A percentile compares a stretch with the other conserved stretches of the same genome.
Evolutionary conservation across 2,888 invertebrate genomes (phyloP).

Genomic region (Sericinus montela): DNA sequence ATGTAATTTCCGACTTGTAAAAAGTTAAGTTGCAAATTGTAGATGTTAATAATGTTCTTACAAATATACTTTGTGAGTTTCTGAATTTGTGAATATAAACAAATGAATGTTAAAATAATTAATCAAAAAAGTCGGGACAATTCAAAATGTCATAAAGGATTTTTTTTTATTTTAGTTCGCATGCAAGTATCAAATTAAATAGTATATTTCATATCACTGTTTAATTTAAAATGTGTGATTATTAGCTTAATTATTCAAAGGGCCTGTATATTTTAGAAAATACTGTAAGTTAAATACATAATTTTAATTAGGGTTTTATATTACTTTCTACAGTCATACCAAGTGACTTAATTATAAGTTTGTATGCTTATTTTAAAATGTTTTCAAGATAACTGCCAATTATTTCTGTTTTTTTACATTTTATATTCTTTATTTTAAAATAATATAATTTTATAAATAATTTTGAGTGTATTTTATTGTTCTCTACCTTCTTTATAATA

Average conservation of each 20-base stretch:
- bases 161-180: too few relatives aligned
- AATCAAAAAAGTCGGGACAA: too few relatives aligned
- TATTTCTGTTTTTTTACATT: conserved; percentile 54
- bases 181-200: too few relatives aligned
- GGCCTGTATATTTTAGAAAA: conserved; percentile 63
- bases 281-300: conserved; percentile 39
- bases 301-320: conserved; percentile 35
- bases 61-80: too few relatives aligned
- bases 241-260: conserved; percentile 46
- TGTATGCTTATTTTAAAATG: conserved; percentile 38
- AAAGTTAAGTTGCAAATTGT: too few relatives aligned
- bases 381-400: conserved; percentile 60
- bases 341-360: conserved; percentile 42
- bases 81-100: too few relatives aligned
- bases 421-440: conserved; percentile 57
- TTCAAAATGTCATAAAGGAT: too few relatives aligned
- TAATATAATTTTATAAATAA: conserved; percentile 64
- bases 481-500: too few relatives aligned
- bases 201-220: conserved; percentile 7
- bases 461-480: conserved; percentile 27
- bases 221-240: conserved; percentile 47
- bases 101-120: too few relatives aligned
- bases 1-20: too few relatives aligned
- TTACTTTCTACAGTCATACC: conserved; percentile 41
- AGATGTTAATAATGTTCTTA: too few relatives aligned